A percentile compares a stretch with the other conserved stretches of the same genome.
These are phyloP conservation scores for Caenorhabditis panamensis DNA, from an alignment of 2,888 invertebrate genomes.

Conservation along the genomic window DNA sequence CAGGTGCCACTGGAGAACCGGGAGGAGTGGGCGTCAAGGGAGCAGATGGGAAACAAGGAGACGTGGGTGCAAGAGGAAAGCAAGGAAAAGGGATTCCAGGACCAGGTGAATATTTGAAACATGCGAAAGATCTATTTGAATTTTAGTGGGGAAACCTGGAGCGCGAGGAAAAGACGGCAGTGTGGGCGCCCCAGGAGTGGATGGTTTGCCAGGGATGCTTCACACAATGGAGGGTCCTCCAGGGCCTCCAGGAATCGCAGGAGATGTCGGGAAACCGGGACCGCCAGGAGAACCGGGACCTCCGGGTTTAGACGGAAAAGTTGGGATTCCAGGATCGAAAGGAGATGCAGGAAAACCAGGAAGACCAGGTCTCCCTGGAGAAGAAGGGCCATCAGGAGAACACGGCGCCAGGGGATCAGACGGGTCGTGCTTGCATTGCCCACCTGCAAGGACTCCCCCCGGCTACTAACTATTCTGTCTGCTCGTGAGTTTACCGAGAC, in stretches of 20 bases:
- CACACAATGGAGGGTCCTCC: slow-evolving; percentile 45
- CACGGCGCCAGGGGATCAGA: slow-evolving; percentile 21
- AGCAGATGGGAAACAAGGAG: not conserved
- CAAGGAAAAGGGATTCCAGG: slow-evolving; percentile 22
- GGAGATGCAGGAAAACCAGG: slow-evolving; percentile 32
- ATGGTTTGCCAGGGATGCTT: slow-evolving; percentile 15
- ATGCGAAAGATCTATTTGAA: too few relatives aligned
- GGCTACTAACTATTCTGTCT: slow-evolving; percentile 45
- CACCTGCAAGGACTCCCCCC: slow-evolving; percentile 45
- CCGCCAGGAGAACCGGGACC: slow-evolving; percentile 25
- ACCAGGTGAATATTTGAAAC: slow-evolving; percentile 12
- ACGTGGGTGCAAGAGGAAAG: slow-evolving; percentile 8
- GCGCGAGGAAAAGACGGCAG: slow-evolving; percentile 22
- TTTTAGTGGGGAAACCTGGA: slow-evolving; percentile 45
- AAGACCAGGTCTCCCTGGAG: slow-evolving; percentile 6
- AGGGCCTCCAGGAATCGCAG: slow-evolving; percentile 30
- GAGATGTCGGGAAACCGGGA: slow-evolving; percentile 18
- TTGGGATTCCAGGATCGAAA: slow-evolving; percentile 28
- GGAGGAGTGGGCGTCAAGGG: slow-evolving; percentile 36
- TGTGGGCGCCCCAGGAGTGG: slow-evolving; percentile 12
- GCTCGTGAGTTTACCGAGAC: slow-evolving; percentile 1
- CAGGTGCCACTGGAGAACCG: slow-evolving; percentile 25
- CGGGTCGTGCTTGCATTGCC: slow-evolving; percentile 44
- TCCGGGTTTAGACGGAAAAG: slow-evolving; percentile 23
- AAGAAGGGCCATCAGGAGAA: slow-evolving; percentile 2